Base-by-base conservation (phyloP, 2,797 vertebrate genomes). In the Acridotheres tristis region DNA sequence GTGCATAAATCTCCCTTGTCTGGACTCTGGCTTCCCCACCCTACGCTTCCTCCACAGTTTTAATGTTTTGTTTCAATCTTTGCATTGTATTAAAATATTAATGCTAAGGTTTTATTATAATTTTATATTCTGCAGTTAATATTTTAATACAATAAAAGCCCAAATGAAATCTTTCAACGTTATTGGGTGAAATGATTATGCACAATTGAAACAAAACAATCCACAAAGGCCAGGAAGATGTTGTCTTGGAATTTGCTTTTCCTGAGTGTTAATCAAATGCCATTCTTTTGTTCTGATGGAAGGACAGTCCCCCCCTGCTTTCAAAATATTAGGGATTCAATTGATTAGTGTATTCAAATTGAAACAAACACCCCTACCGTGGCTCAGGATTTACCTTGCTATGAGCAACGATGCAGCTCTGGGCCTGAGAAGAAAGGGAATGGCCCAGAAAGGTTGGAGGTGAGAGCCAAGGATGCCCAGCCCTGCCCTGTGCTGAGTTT, bases 101-200 rank as follows among this genome's bases (percentile, higher is more conserved):
- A 96, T 94, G 91, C 77, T 22, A 45, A 57, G 9, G 9, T 91
- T 94, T 96, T 88, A 95, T 96, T 95, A 45, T 87, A 42, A 91
- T 96, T 90, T 94, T 45, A 90, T 88, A 78, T 47, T 68, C 85
- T 1, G 1, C 38, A n/a, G 68, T 95, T 94, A 95, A 94, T 96
- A 96, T 96, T 94, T 95, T 84, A 96, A 96, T 84, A 66, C 85
- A 76, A 88, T 91, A 88, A 90, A 88, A 86, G 57, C 93, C 83
- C 89, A 91, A 62, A 86, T 90, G 79, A 91, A 94, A 94, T 94
- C 73, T 81, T 73, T 73, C 54, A 54, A 13, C 1, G 1, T 85
- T 84, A 40, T 62, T 3, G 30, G 87, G 69, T 1, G 16, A 72
- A 78, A 62, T 43, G 66, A 86, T 89, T 51, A 29, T 42, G 36